phyloP scores from a whole-genome alignment of 2,888 invertebrate species.

The Scelioninae gen. 1 region DNA sequence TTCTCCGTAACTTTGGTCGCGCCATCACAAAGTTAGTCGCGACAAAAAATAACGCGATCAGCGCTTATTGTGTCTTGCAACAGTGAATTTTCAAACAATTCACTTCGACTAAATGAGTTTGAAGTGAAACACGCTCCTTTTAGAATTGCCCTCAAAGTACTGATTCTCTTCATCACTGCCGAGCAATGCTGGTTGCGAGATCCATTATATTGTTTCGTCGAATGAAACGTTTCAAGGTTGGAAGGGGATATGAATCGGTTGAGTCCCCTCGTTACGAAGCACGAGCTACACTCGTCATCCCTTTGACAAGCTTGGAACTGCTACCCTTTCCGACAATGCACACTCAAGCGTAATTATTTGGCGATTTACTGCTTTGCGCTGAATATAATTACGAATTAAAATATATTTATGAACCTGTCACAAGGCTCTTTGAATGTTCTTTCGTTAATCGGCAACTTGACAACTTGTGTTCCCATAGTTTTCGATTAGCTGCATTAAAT shows the following conservation, averaged over 20 bases:
- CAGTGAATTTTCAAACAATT: slow-evolving; percentile 61
- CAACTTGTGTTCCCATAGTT: slow-evolving; percentile 29
- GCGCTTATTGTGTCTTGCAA: slow-evolving; percentile 58
- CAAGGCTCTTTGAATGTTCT: slow-evolving; percentile 75
- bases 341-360: slow-evolving; percentile 80
- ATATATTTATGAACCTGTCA: slow-evolving; percentile 80
- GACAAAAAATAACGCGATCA: slow-evolving; percentile 49
- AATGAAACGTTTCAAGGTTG: slow-evolving; percentile 72
- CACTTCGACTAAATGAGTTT: slow-evolving; percentile 65
- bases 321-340: slow-evolving; percentile 70
- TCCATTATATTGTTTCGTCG: slow-evolving; percentile 73
- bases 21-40: slow-evolving; percentile 39
- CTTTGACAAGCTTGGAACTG: slow-evolving; percentile 72
- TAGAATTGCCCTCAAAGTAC: slow-evolving; percentile 65
- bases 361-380: slow-evolving; percentile 80
- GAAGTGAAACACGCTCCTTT: slow-evolving; percentile 68
- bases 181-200: slow-evolving; percentile 70
- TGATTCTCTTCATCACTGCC: slow-evolving; percentile 68
- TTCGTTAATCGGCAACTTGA: slow-evolving; percentile 71
- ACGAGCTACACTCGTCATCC: slow-evolving; percentile 74
- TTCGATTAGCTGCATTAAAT: slow-evolving; percentile 37
- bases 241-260: slow-evolving; percentile 73
- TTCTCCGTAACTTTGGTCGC: no score
- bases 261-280: slow-evolving; percentile 76
- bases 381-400: slow-evolving; percentile 79